Evolutionary conservation across 1,140 invertebrate genomes (phyloP).

Genomic region (Drosophila chauvacae): DNA sequence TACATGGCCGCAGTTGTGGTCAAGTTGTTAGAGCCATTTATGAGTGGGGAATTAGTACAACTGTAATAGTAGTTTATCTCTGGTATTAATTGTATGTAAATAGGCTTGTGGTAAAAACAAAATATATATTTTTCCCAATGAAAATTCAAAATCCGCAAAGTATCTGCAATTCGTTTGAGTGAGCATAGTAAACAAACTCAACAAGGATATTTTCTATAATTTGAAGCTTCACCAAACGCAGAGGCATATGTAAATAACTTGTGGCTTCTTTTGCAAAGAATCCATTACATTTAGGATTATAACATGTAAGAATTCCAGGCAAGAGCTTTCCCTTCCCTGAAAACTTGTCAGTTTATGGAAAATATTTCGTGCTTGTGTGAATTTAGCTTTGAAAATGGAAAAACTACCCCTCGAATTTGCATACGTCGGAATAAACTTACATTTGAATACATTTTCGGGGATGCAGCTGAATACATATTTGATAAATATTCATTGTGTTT

Average conservation of each 20-base stretch:
- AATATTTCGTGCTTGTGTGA: slow-evolving; percentile 11
- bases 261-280: slow-evolving; percentile 5
- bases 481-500: slow-evolving; percentile 15
- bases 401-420: neutral
- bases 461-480: neutral
- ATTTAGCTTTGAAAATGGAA: neutral
- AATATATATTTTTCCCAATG: neutral
- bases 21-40: neutral
- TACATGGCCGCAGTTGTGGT: neutral
- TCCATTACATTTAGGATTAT: slow-evolving; percentile 1
- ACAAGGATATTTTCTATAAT: neutral
- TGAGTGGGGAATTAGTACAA: neutral
- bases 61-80: too few species aligned
- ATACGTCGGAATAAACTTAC: neutral
- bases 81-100: neutral
- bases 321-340: neutral
- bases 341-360: slow-evolving; percentile 14
- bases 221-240: neutral
- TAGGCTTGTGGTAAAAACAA: neutral
- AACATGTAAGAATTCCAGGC: slow-evolving; percentile 2
- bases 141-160: slow-evolving; percentile 2
- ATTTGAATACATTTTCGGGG: neutral
- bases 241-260: slow-evolving; percentile 10
- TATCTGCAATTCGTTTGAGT: neutral
- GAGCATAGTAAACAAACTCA: neutral